A percentile compares a stretch with the other conserved stretches of the same genome.
These are phyloP conservation scores for Lagenorhynchus albirostris DNA, from an alignment of 2,113 vertebrate species.

Conservation along the genomic window DNA sequence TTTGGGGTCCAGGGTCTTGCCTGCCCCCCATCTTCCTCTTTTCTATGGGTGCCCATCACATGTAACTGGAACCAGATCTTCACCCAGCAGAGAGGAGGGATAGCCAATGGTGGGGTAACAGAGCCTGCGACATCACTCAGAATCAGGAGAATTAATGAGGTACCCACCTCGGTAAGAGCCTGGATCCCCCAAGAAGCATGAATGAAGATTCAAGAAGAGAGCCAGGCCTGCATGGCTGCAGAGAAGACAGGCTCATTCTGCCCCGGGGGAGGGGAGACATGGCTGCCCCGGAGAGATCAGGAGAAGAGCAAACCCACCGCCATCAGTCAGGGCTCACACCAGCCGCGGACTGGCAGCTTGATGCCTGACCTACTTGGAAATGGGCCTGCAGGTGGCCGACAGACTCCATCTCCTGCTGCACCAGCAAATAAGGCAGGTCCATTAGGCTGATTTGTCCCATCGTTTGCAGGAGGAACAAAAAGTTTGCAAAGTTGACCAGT, in stretches of 20 bases:
- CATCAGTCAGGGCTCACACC: fast-evolving
- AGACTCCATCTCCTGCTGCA: neutral
- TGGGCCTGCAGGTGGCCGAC: neutral
- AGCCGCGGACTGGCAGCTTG: fast-evolving
- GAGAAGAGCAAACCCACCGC: neutral
- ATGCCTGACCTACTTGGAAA: neutral
- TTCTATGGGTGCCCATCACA: neutral
- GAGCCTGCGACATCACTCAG: too few species aligned
- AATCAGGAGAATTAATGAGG: neutral
- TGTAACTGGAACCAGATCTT: neutral
- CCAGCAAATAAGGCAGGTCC: neutral
- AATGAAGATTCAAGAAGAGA: neutral
- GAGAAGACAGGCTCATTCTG: neutral
- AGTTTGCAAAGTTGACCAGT: neutral
- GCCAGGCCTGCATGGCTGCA: too few species aligned
- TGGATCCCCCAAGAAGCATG: neutral
- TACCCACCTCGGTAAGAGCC: neutral
- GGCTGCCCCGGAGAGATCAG: neutral
- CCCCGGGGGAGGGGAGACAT: fast-evolving
- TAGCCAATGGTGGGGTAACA: neutral
- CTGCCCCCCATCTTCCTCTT: neutral
- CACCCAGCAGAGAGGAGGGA: fast-evolving
- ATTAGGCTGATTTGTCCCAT: neutral
- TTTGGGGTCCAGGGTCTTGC: neutral
- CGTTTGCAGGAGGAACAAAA: neutral